These are phyloP conservation scores for Alaudala cheleensis DNA, from an alignment of 2,113 vertebrate genomes.

Conservation along the genomic window DNA sequence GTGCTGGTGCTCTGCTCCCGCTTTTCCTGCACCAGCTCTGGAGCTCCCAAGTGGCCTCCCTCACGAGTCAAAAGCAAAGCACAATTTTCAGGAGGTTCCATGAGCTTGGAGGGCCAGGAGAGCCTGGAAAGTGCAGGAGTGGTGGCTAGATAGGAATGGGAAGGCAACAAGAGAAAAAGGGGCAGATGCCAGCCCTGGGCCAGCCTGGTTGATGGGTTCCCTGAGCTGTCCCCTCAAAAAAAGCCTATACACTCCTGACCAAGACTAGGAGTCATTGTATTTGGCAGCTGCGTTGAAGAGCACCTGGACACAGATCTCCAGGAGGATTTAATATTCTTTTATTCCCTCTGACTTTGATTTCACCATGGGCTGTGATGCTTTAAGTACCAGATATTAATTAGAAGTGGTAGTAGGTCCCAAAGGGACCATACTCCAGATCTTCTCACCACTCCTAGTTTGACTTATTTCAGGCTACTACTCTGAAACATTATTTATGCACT, in stretches of 20 bases:
- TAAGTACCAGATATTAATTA: slow-evolving; percentile 56
- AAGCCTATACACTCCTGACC: rapidly evolving
- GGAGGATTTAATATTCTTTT: neutral
- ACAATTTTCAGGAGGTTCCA: neutral
- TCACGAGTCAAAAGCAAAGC: neutral
- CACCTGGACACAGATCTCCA: neutral
- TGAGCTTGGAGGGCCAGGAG: neutral
- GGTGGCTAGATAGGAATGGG: neutral
- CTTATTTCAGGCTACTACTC: slow-evolving; percentile 30
- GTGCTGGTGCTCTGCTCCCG: neutral
- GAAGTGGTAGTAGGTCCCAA: slow-evolving; percentile 11
- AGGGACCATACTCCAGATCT: neutral
- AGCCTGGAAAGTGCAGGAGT: neutral
- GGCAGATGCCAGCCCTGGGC: neutral
- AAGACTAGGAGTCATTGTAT: neutral
- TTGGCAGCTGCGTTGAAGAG: neutral
- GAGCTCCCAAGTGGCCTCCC: rapidly evolving
- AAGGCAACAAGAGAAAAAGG: neutral
- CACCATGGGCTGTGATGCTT: slow-evolving; percentile 19
- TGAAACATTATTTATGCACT: slow-evolving; percentile 33
- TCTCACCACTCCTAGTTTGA: slow-evolving; percentile 4
- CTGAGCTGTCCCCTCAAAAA: rapidly evolving
- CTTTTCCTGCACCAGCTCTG: neutral
- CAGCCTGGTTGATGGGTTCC: neutral
- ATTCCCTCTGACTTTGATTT: slow-evolving; percentile 50